Evolutionary conservation across 2,888 invertebrate species (phyloP).

Genomic region (Hyalella azteca): DNA sequence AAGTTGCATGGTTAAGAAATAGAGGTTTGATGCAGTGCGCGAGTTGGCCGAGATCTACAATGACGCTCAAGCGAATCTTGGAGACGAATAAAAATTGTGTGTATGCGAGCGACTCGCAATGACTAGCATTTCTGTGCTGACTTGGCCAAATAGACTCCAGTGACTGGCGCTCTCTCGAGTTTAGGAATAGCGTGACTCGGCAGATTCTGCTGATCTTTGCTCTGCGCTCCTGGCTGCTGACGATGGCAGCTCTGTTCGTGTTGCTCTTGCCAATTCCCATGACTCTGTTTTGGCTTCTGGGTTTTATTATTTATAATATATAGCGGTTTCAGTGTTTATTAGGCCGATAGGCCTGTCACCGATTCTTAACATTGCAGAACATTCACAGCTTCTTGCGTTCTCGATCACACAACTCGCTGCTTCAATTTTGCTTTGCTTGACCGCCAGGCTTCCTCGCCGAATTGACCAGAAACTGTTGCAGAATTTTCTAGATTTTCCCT

Average conservation of each 20-base stretch:
- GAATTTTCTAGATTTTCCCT: no score
- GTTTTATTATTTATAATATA: no score
- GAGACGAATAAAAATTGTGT: conserved; percentile 29
- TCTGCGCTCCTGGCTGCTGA: conserved; percentile 12
- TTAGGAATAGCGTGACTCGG: conserved; percentile 15
- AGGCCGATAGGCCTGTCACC: no score
- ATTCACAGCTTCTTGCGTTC: no score
- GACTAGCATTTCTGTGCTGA: conserved; percentile 30
- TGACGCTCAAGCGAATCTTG: neutral
- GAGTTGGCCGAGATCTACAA: neutral
- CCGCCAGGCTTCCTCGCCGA: no score
- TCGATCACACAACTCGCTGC: no score
- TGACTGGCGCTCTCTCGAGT: conserved; percentile 25
- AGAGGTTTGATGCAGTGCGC: neutral
- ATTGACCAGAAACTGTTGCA: no score
- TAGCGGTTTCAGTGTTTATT: no score
- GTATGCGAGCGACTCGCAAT: neutral
- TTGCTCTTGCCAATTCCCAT: neutral
- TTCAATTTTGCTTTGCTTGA: no score
- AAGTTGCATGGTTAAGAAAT: neutral
- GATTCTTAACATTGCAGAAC: no score
- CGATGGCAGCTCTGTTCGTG: conserved; percentile 8
- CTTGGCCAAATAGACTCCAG: conserved; percentile 36
- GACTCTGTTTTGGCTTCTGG: no score
- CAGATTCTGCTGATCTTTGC: conserved; percentile 17